These are phyloP conservation scores for Chrysaora quinquecirrha DNA, from an alignment of 30 jellyfish, hydroid and myxozoan species.

Conservation along the genomic window DNA sequence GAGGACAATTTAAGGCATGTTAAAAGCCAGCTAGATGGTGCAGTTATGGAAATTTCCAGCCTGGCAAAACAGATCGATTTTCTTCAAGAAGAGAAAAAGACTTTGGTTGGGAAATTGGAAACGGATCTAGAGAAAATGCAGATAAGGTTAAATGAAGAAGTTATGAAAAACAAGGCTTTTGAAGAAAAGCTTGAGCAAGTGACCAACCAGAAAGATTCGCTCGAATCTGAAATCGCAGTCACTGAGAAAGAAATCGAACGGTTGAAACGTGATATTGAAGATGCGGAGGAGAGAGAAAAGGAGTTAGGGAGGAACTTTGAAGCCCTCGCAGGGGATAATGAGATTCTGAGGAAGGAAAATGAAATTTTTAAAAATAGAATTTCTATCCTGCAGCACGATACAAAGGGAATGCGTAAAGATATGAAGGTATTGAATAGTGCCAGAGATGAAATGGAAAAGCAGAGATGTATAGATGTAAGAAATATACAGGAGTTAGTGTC, in stretches of 20 bases:
- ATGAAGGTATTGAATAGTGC: not conserved
- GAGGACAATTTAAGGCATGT: too few species aligned
- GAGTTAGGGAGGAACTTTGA: not conserved
- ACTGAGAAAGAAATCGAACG: not conserved
- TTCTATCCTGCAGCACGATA: not conserved
- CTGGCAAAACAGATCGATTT: too few species aligned
- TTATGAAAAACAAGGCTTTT: not conserved
- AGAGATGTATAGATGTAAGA: not conserved
- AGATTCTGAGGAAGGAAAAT: not conserved
- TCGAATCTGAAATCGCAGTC: not conserved
- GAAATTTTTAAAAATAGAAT: not conserved
- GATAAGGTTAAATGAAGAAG: not conserved
- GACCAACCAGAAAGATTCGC: not conserved
- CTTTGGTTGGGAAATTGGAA: not conserved
- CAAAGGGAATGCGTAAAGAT: not conserved
- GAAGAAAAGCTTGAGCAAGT: not conserved
- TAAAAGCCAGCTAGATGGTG: too few species aligned
- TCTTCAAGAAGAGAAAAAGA: too few species aligned
- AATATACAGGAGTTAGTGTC: not conserved
- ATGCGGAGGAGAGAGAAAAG: conserved; percentile 3
- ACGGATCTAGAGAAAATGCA: not conserved
- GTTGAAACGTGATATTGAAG: not conserved
- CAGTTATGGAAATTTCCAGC: too few species aligned
- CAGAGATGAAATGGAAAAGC: not conserved
- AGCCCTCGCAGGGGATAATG: not conserved